Conservation (phyloP, 2,888 invertebrate species). For the Coelinius sp. region DNA sequence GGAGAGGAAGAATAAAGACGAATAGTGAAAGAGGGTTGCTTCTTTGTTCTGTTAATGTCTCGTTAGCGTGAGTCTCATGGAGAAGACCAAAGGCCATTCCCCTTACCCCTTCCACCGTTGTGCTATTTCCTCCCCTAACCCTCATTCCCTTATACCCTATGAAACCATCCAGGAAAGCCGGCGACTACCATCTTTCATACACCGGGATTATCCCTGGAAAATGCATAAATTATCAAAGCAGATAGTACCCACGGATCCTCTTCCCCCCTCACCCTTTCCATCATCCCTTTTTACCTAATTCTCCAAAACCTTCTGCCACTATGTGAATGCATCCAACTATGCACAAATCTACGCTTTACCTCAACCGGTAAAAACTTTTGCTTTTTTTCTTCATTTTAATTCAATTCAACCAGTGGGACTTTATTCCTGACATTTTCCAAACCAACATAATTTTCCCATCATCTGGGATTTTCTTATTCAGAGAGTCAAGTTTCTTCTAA, state of each 20-base stretch:
- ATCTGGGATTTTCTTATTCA: constrained; percentile 22
- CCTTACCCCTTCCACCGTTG: constrained; percentile 27
- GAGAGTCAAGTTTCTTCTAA: background rate
- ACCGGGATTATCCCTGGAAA: constrained; percentile 59
- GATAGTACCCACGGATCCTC: constrained; percentile 33
- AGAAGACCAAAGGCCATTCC: constrained; percentile 27
- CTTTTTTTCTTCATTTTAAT: constrained; percentile 36
- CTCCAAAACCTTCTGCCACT: constrained; percentile 1
- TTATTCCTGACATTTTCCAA: constrained; percentile 25
- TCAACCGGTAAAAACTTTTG: constrained; percentile 17
- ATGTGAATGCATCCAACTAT: constrained; percentile 37
- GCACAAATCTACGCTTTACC: constrained; percentile 29
- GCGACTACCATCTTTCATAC: constrained; percentile 52
- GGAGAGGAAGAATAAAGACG: background rate
- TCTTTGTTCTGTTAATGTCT: constrained; percentile 55
- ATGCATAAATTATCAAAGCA: constrained; percentile 61
- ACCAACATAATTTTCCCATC: background rate
- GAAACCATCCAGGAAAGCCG: constrained; percentile 28
- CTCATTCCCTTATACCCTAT: background rate
- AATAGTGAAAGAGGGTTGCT: constrained; percentile 36
- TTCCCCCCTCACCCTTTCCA: background rate
- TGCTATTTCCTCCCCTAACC: background rate
- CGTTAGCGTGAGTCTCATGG: constrained; percentile 49
- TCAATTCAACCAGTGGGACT: constrained; percentile 32
- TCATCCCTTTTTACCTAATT: background rate